These are phyloP conservation scores for Australoheros scitulus DNA, from an alignment of 2,113 vertebrate genomes.

Conservation along the genomic window DNA sequence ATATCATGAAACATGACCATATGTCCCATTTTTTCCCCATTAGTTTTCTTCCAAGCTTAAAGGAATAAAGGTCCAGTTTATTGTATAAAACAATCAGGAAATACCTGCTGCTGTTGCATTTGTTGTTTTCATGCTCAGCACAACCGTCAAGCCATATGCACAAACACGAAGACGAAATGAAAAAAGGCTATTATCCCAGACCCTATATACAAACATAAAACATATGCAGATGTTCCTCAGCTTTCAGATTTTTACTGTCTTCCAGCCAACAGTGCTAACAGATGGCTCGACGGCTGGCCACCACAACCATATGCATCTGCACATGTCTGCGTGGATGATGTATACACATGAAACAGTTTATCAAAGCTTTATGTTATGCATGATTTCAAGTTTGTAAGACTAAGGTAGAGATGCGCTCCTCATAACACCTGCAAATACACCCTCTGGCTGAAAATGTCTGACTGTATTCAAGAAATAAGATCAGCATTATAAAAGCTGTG, in stretches of 20 bases:
- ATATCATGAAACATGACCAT: not conserved
- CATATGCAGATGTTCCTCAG: not conserved
- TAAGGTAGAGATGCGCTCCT: not conserved
- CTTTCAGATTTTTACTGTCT: constrained; percentile 11
- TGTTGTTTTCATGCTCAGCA: not conserved
- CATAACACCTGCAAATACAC: not conserved
- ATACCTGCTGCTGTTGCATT: not conserved
- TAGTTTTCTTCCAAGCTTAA: not conserved
- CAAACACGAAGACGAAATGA: not conserved
- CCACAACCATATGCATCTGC: constrained; percentile 1
- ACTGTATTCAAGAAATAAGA: not conserved
- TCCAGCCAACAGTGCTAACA: constrained; percentile 11
- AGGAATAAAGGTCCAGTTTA: not conserved
- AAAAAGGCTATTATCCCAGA: not conserved
- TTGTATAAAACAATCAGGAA: not conserved
- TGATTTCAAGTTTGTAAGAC: not conserved
- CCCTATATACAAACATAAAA: not conserved
- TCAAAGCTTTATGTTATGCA: not conserved
- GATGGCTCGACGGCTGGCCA: constrained; percentile 22
- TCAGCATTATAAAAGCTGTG: not conserved
- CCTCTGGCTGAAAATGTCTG: not conserved
- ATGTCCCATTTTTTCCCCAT: not conserved
- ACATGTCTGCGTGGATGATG: not conserved
- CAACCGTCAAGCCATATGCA: not conserved
- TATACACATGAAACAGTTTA: not conserved